These are phyloP conservation scores for Opisthograptis luteolata DNA, from an alignment of 2,888 invertebrate species.

Conservation along the genomic window DNA sequence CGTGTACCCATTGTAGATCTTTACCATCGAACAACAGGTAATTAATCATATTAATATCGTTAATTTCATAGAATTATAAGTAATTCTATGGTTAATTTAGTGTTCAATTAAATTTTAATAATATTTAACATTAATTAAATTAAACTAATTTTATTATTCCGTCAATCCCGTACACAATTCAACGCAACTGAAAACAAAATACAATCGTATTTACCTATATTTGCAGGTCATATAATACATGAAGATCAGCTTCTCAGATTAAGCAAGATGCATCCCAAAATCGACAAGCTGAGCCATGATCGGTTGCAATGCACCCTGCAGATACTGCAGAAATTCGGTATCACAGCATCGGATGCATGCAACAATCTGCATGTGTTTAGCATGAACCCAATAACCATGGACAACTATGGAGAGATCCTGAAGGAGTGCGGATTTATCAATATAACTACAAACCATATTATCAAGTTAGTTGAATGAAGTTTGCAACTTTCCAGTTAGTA, in stretches of 20 bases:
- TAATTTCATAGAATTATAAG: too few species aligned
- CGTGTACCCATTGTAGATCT: constrained; percentile 61
- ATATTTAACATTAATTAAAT: too few species aligned
- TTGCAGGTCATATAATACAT: constrained; percentile 57
- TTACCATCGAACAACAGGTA: constrained; percentile 67
- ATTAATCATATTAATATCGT: constrained; percentile 11
- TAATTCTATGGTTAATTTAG: too few species aligned
- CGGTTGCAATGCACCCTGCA: constrained; percentile 62
- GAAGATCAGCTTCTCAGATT: constrained; percentile 47
- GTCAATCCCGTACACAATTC: too few species aligned
- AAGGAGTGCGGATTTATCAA: constrained; percentile 85
- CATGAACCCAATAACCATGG: constrained; percentile 81
- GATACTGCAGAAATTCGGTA: constrained; percentile 70
- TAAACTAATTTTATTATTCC: too few species aligned
- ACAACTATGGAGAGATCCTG: constrained; percentile 85
- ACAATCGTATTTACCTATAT: too few species aligned
- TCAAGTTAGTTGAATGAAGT: constrained; percentile 54
- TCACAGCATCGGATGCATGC: constrained; percentile 79
- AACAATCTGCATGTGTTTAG: constrained; percentile 83
- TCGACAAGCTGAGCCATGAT: constrained; percentile 58
- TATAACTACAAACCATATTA: constrained; percentile 68
- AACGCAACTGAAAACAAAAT: too few species aligned
- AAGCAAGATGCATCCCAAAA: constrained; percentile 64
- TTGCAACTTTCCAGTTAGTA: too few species aligned
- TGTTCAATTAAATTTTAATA: too few species aligned